Conservation (phyloP, 2,797 vertebrate species). For the Tarsius wallacei region DNA sequence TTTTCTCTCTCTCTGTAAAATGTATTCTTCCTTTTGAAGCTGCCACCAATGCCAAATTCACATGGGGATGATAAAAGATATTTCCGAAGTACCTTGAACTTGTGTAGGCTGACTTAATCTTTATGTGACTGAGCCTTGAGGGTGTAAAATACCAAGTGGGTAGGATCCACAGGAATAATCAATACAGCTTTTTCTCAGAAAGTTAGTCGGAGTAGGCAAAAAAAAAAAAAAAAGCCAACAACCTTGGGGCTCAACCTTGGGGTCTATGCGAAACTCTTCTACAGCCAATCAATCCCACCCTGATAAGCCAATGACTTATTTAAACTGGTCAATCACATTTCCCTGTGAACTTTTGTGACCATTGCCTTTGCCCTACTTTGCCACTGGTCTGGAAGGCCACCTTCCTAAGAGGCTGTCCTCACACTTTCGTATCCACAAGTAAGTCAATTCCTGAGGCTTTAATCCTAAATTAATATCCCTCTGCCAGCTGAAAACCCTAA, state of each 20-base stretch:
- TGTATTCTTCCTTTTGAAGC: neutral
- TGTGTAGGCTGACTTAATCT: neutral
- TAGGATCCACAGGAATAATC: neutral
- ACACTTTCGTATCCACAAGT: neutral
- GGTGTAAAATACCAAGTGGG: neutral
- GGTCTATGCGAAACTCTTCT: neutral
- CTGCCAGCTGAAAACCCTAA: neutral
- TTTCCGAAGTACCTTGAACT: slow-evolving; percentile 17
- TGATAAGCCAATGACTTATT: neutral
- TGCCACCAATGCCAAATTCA: neutral
- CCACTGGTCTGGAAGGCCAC: neutral
- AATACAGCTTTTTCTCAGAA: neutral
- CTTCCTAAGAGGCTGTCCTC: neutral
- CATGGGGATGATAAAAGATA: neutral
- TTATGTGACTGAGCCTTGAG: neutral
- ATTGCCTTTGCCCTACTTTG: neutral
- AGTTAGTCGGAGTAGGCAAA: neutral
- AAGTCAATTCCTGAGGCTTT: neutral
- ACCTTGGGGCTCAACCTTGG: neutral
- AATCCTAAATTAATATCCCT: neutral
- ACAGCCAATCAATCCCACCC: neutral
- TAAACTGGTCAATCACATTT: neutral
- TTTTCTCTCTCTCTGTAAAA: neutral
- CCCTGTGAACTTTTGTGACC: neutral
- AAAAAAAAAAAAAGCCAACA: neutral